These are phyloP conservation scores for Listronotus oregonensis DNA, from an alignment of 1,140 invertebrate genomes.

Conservation along the genomic window DNA sequence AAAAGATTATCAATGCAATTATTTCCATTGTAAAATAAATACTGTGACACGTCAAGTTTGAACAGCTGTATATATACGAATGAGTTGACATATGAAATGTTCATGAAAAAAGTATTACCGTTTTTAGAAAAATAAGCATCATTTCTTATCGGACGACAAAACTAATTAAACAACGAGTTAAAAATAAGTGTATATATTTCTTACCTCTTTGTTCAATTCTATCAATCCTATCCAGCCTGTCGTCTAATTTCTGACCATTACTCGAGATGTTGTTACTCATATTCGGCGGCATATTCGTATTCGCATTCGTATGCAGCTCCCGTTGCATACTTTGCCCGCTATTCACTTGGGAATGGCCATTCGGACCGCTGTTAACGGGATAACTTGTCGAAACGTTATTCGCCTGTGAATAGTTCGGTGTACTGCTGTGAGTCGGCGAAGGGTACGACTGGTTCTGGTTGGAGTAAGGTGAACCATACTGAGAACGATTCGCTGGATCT, in stretches of 20 bases:
- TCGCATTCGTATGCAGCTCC: neutral
- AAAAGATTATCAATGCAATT: too few species aligned
- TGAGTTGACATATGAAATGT: too few species aligned
- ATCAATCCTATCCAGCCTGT: constrained; percentile 17
- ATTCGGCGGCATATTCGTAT: constrained; percentile 1
- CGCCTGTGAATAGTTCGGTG: constrained; percentile 35
- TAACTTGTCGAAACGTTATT: constrained; percentile 19
- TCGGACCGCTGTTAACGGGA: constrained; percentile 11
- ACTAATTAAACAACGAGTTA: neutral
- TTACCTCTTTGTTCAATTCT: constrained; percentile 26
- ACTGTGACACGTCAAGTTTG: too few species aligned
- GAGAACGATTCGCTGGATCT: constrained; percentile 15
- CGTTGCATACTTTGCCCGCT: neutral
- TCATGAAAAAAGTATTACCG: too few species aligned
- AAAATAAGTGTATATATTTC: neutral
- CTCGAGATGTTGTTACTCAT: constrained; percentile 24
- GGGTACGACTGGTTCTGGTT: constrained; percentile 41
- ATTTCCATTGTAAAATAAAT: too few species aligned
- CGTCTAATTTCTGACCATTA: constrained; percentile 40
- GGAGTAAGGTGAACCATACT: constrained; percentile 26
- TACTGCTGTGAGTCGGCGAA: constrained; percentile 37
- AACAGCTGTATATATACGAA: too few species aligned
- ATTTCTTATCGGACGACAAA: too few species aligned
- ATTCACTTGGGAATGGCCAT: neutral
- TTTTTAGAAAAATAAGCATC: too few species aligned